Base-by-base conservation (phyloP, 1,140 invertebrate species). In the Ceratina australensis region DNA sequence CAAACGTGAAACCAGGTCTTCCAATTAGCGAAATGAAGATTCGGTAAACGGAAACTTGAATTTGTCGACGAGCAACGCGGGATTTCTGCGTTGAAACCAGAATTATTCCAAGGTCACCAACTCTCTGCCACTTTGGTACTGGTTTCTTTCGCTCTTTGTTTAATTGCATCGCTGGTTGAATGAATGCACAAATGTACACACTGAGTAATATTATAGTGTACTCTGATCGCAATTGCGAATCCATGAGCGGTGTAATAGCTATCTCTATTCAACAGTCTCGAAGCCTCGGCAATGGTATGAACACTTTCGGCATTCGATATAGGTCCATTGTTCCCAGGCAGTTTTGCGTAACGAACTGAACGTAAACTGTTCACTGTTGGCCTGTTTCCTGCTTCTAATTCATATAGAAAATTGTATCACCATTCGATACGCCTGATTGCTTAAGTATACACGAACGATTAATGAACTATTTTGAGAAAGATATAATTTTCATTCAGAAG, bases 281-380 rank as follows among this genome's bases (percentile, higher is more conserved):
- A 73, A 22, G 24, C 42, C 60, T 24, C 28, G 33, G 26, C 33
- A 56, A 33, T n/a, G 16, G 52, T 13, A 26, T 67, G 47, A 50
- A 26, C 13, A 22, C 52, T 68, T 73, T 74, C 56, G 47, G 18
- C 52, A 28, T 24, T 57, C 50, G 61, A 22, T 47, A 60, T 26
- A 68, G 65, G 49, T 79, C 42, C 50, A 83, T 83, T 76, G 76
- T 82, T 72, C 52, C 67, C 57, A 33, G 42, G 50, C 75, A 63
- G 76, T 82, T 79, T 76, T 72, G 82, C 72, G 28, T 64, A 57
- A 82, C 33, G n/a, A 26, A 50, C 50, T 54, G 49, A 47, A 72
- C 59, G 28, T 26, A 20, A 52, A 54, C 28, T 47, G 64, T 24
- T 59, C 73, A 16, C 26, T 28, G 72, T 59, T 76, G 50, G 12